Conservation (phyloP, 2,888 invertebrate species). For the Alsophila aescularia region DNA sequence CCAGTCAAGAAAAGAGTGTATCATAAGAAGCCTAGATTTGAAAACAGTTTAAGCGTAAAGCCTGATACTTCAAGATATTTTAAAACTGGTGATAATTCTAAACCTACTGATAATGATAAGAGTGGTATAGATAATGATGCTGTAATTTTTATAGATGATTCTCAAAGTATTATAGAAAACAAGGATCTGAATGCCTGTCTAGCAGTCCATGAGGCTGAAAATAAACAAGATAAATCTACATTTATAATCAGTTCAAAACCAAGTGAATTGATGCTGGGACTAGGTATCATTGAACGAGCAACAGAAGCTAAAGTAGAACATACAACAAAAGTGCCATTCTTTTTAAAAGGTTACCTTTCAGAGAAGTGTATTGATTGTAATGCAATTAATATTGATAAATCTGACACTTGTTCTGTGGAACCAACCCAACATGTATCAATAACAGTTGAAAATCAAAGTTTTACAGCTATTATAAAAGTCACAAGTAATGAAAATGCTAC, state of each 20-base stretch:
- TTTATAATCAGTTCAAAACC: neutral
- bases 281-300: neutral
- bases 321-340: conserved; percentile 58
- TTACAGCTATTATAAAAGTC: conserved; percentile 56
- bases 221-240: conserved; percentile 38
- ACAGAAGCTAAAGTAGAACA: conserved; percentile 18
- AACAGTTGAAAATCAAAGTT: conserved; percentile 54
- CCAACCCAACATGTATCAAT: conserved; percentile 52
- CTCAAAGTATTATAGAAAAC: conserved; percentile 54
- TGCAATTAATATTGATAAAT: conserved; percentile 15
- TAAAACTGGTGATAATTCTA: conserved; percentile 5
- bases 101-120: conserved; percentile 50
- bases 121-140: conserved; percentile 64
- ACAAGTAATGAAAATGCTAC: conserved; percentile 38
- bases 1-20: conserved; percentile 19
- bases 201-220: conserved; percentile 60
- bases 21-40: conserved; percentile 24
- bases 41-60: neutral
- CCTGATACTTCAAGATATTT: conserved; percentile 7
- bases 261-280: neutral
- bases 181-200: conserved; percentile 68
- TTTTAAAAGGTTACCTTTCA: conserved; percentile 55
- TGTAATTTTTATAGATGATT: conserved; percentile 59
- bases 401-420: conserved; percentile 1
- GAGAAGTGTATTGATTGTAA: conserved; percentile 52